phyloP scores from a whole-genome alignment of 2,113 vertebrate species.

The Bufo bufo region DNA sequence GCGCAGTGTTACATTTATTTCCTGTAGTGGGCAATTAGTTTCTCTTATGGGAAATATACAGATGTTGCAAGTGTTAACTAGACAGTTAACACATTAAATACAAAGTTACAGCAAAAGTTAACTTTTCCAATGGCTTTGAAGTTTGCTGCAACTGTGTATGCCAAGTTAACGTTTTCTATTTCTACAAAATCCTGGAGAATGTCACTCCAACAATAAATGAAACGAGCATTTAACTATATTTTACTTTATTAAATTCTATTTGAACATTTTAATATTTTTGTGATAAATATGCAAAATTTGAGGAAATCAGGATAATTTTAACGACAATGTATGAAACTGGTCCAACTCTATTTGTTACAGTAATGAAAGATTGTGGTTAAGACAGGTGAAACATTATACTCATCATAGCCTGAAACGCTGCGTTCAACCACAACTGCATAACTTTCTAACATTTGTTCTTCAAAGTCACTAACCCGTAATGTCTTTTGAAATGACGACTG shows the following conservation, averaged over 20 bases:
- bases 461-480: background rate
- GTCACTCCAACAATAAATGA: background rate
- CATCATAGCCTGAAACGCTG: background rate
- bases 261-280: background rate
- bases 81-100: too few relatives aligned
- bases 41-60: background rate
- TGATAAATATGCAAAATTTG: background rate
- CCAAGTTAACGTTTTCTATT: too few relatives aligned
- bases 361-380: background rate
- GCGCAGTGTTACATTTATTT: too few relatives aligned
- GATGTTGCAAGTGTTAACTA: too few relatives aligned
- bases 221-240: background rate
- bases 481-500: background rate
- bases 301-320: background rate
- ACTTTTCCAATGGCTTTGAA: too few relatives aligned
- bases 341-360: background rate
- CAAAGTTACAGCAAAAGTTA: too few relatives aligned
- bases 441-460: slow-evolving; percentile 7
- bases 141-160: too few relatives aligned
- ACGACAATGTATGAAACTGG: background rate
- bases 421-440: background rate
- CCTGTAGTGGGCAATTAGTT: background rate
- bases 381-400: background rate
- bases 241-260: background rate
- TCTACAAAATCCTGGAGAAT: background rate